Conservation (phyloP, 1,140 invertebrate genomes). For the Diorhabda sublineata region DNA sequence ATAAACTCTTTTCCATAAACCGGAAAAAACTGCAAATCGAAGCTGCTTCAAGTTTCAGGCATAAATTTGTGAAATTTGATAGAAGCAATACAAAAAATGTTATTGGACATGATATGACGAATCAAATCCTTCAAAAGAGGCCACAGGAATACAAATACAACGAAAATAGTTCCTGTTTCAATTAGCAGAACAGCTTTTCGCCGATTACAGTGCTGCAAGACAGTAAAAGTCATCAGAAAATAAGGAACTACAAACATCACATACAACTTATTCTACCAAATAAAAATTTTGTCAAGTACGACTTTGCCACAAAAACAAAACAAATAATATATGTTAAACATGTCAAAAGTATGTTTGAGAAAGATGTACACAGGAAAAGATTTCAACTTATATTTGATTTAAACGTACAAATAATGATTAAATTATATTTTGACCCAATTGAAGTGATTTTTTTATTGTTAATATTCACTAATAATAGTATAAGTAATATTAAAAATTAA, state of each 20-base stretch:
- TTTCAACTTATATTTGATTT: neutral
- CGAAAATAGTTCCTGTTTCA: no score
- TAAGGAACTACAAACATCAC: neutral
- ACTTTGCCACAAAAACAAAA: neutral
- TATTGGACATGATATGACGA: no score
- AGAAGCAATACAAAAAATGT: no score
- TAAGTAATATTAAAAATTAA: constrained; percentile 2
- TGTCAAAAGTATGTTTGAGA: constrained; percentile 3
- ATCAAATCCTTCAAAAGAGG: no score
- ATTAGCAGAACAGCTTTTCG: no score
- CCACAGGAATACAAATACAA: no score
- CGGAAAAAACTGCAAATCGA: no score
- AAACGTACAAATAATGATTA: neutral
- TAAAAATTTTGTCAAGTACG: neutral
- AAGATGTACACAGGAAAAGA: neutral
- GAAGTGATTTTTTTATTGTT: neutral
- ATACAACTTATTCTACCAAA: neutral
- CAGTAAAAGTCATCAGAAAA: constrained; percentile 3
- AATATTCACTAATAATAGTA: neutral
- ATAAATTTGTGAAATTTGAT: no score
- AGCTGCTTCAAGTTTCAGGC: no score
- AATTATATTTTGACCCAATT: neutral
- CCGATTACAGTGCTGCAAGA: neutral
- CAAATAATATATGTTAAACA: neutral
- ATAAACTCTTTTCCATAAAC: no score